A percentile compares a stretch with the other conserved stretches of the same genome.
phyloP scores from a whole-genome alignment of 2,888 invertebrate genomes.

The Lasioglossum lativentre region DNA sequence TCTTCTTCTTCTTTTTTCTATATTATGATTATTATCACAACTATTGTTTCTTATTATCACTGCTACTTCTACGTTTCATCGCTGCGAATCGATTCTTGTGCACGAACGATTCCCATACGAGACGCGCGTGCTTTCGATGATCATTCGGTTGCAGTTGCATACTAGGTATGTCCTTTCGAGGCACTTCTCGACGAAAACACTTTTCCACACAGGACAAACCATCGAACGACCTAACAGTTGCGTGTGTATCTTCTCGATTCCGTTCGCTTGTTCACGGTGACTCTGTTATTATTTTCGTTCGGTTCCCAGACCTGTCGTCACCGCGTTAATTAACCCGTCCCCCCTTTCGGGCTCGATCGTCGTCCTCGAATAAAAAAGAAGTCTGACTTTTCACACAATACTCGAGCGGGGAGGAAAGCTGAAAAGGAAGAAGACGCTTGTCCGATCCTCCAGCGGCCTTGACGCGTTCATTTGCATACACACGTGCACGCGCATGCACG shows the following conservation, averaged over 20 bases:
- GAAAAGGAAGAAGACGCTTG: conserved; percentile 39
- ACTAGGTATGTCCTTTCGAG: background rate
- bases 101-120: conserved; percentile 24
- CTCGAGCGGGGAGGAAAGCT: conserved; percentile 32
- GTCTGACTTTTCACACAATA: conserved; percentile 46
- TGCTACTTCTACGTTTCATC: conserved; percentile 9
- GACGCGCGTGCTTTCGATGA: background rate
- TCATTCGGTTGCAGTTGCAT: background rate
- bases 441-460: conserved; percentile 33
- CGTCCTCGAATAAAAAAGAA: conserved; percentile 21
- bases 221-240: conserved; percentile 17
- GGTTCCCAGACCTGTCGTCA: conserved; percentile 13
- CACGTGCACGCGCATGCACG: background rate
- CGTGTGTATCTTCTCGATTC: conserved; percentile 19
- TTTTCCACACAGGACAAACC: background rate
- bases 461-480: conserved; percentile 43
- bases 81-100: conserved; percentile 43
- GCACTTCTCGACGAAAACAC: background rate
- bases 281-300: background rate
- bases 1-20: background rate
- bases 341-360: conserved; percentile 17
- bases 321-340: conserved; percentile 7
- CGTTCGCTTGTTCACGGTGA: conserved; percentile 24
- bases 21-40: conserved; percentile 50
- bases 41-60: conserved; percentile 11